Base-by-base conservation (phyloP, 2,113 vertebrate species). In the Colistium nudipinnis region DNA sequence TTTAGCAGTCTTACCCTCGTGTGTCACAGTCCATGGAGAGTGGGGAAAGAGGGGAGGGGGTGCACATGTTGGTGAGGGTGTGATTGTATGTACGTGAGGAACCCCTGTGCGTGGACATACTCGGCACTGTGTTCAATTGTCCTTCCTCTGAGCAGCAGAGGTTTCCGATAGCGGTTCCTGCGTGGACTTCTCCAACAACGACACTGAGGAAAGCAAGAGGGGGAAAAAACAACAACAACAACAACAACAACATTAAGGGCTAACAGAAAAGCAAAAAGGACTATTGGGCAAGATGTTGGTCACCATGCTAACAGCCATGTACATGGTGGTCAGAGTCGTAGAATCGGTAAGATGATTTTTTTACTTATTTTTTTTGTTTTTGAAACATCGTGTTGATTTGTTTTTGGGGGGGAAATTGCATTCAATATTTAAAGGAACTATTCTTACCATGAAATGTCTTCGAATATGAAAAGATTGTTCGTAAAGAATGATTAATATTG, bases 271-370 rank as follows among this genome's bases (percentile, higher is more conserved):
- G 7, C 24, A 19, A 6, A 57, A 80, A 74, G 33, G 76, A 44
- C 28, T n/a, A 77, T 63, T 38, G n/a, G 71, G 51, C 77, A 88
- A 77, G 75, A 96, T 96, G 95, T 88, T 96, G 92, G 91, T 90
- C 3, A 93, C 94, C 25, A 91, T 96, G 91, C 88, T 96, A 82
- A 95, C 94, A 20, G 94, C 93, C 0, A 92, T 96, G 75, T 95
- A 94, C 48, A 87, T 96, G 4, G 80, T 94, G 86, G 94, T 95
- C 70, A 89, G 82, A 75, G 91, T 85, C 0, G 84, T 93, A 44
- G 91, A 93, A 4, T 91, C 94, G 94, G 95, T 95, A 90, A 94
- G 94, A 70, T 2, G 12, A 74, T 35, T 25, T 2, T n/a, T n/a
- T n/a, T n/a, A n/a, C n/a, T n/a, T n/a, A n/a, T n/a, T n/a, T n/a